A percentile compares a stretch with the other conserved stretches of the same genome.
Conservation (phyloP, 2,113 vertebrate species). For the Neopipo cinnamomea region DNA sequence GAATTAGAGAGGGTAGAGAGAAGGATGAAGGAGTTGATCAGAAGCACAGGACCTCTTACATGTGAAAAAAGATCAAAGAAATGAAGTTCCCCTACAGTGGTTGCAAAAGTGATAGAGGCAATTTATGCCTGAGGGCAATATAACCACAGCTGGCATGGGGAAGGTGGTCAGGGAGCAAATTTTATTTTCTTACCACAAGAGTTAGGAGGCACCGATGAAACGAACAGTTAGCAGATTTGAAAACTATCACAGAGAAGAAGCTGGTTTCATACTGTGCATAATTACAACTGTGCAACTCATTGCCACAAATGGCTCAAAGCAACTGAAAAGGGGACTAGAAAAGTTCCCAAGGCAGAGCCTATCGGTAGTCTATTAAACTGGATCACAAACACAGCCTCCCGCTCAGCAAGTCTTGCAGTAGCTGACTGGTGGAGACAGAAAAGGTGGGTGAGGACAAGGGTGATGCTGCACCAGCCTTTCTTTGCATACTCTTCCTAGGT, state of each 20-base stretch:
- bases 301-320: slow-evolving; percentile 21
- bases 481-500: neutral
- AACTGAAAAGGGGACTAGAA: neutral
- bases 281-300: neutral
- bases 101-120: neutral
- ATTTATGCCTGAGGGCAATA: neutral
- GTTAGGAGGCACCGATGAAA: neutral
- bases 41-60: neutral
- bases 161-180: neutral
- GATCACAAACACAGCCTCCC: neutral
- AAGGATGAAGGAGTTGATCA: neutral
- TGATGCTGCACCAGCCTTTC: neutral
- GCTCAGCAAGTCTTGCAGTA: neutral
- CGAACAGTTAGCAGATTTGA: neutral
- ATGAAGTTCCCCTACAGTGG: neutral
- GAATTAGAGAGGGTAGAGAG: neutral
- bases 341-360: neutral
- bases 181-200: neutral
- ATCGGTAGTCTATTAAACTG: neutral
- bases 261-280: neutral
- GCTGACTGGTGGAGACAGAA: neutral
- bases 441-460: neutral
- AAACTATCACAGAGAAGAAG: neutral
- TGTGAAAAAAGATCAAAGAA: neutral
- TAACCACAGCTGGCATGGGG: neutral